Base-by-base conservation (phyloP, 2,113 vertebrate genomes). In the Sinocyclocheilus anophthalmus region DNA sequence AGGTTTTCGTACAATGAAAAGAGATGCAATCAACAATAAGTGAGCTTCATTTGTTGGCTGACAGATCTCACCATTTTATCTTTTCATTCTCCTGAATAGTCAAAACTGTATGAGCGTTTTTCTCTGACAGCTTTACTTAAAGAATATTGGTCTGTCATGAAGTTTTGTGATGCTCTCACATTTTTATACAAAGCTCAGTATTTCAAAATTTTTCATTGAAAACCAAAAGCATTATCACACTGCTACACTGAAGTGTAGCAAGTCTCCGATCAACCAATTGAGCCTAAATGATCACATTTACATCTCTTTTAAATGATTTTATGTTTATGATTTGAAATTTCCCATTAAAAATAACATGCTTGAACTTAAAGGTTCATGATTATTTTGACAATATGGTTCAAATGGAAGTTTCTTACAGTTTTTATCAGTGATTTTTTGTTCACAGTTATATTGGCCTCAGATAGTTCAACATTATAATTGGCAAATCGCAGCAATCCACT, bases 81-180 rank as follows among this genome's bases (percentile, higher is more conserved):
- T 50, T 81, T 90, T 88, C 90, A 92, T 92, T 92, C 90, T 90
- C 70, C n/a, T 90, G 87, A 92, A 88, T 86, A 91, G 88, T 92
- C 78, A 89, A 91, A 91, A 91, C 72, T 87, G 86, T 89, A 92
- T 86, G 85, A 84, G 86, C 86, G 89, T 85, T 86, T 88, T 87
- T 90, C 33, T 61, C 77, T 61, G 57, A 89, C 79, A 85, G 84
- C 48, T 70, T 88, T 89, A 55, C 89, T 86, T 87, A 89, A 61
- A 63, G 37, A 9, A 59, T 59, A 92, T 93, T 89, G 92, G 93
- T 93, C 90, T 73, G 85, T 37, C 18, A 76, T 37, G 10, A 33
- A 61, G 33, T 80, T 63, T 20, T 78, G 24, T 22, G 26, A 12
- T 20, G 48, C 48, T 3, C 26, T 76, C n/a, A 57, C 26, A 22